phyloP scores from a whole-genome alignment of 2,797 vertebrate genomes.

The Rhinophrynus dorsalis region DNA sequence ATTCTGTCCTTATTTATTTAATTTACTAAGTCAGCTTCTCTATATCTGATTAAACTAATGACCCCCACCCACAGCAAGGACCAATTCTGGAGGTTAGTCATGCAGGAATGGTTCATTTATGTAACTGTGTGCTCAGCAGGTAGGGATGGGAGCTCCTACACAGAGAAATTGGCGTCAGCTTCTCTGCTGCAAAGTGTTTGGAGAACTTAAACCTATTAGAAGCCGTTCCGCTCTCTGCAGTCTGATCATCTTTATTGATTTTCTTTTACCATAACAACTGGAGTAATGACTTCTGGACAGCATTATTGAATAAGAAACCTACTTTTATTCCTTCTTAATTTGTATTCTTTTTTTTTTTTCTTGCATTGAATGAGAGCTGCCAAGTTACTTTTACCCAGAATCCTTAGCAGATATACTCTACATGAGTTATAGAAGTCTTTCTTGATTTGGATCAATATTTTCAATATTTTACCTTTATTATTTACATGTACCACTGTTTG shows the following conservation, averaged over 20 bases:
- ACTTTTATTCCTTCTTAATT: background rate
- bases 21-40: background rate
- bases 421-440: background rate
- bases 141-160: conserved; percentile 12
- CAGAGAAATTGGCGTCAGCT: background rate
- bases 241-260: conserved; percentile 14
- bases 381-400: background rate
- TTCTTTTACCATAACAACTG: conserved; percentile 44
- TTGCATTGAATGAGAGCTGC: conserved; percentile 13
- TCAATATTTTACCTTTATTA: background rate
- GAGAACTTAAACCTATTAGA: conserved; percentile 3
- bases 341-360: background rate
- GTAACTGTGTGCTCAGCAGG: conserved; percentile 12
- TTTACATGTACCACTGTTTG: too few species aligned
- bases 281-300: conserved; percentile 24
- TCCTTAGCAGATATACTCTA: background rate
- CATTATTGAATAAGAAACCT: conserved; percentile 14
- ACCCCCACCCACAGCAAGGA: background rate
- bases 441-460: background rate
- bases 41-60: conserved; percentile 33
- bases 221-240: conserved; percentile 2
- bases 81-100: background rate
- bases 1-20: conserved; percentile 2
- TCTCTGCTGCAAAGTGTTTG: background rate
- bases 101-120: conserved; percentile 25